phyloP scores from a whole-genome alignment of 1,140 invertebrate species.

The Diabrotica virgifera region DNA sequence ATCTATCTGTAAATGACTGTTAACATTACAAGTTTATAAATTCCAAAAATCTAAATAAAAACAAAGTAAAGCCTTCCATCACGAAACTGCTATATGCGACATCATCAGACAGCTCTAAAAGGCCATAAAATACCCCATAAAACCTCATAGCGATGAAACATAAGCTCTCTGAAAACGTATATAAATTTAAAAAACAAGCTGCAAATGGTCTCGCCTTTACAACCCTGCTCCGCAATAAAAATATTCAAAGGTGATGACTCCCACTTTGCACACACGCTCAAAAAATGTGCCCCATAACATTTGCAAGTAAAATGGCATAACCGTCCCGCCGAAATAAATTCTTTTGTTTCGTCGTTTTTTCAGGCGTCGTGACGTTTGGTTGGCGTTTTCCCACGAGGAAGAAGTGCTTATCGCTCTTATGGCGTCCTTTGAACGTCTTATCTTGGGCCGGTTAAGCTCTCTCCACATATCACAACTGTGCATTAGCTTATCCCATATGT shows the following conservation, averaged over 20 bases:
- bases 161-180: slow-evolving; percentile 5
- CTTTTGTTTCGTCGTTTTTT: slow-evolving; percentile 39
- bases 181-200: slow-evolving; percentile 29
- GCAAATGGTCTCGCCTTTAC: slow-evolving; percentile 37
- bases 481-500: slow-evolving; percentile 24
- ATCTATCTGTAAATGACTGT: no score
- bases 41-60: no score
- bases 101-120: slow-evolving; percentile 2
- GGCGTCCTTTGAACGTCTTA: background rate
- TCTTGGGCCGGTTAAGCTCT: background rate
- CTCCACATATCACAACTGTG: background rate
- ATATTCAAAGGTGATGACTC: slow-evolving; percentile 51
- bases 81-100: background rate
- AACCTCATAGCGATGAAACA: background rate
- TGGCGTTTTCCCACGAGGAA: slow-evolving; percentile 5
- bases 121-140: slow-evolving; percentile 7
- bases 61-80: no score
- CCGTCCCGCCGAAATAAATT: slow-evolving; percentile 45
- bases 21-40: no score
- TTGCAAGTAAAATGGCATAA: slow-evolving; percentile 52
- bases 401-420: slow-evolving; percentile 4
- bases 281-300: slow-evolving; percentile 48
- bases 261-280: slow-evolving; percentile 43
- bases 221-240: slow-evolving; percentile 44
- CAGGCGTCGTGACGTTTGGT: background rate